phyloP scores from a whole-genome alignment of 1,140 invertebrate species.

The Orchestia grillus region DNA sequence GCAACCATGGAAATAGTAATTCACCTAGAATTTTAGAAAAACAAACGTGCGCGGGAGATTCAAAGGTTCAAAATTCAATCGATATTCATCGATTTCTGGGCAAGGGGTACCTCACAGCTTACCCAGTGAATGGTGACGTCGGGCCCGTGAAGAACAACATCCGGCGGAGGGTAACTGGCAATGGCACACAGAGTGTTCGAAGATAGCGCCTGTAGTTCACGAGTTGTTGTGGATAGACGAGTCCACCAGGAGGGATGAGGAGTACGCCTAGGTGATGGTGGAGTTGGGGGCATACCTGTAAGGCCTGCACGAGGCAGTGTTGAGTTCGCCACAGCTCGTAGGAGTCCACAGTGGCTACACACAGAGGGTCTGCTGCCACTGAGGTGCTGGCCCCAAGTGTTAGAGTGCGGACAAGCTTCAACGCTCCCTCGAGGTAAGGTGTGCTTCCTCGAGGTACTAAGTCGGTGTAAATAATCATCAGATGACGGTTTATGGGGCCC shows the following conservation, averaged over 20 bases:
- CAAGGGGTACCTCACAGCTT: neutral
- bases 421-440: neutral
- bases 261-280: slow-evolving; percentile 1
- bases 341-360: neutral
- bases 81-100: neutral
- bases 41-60: neutral
- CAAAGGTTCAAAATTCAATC: slow-evolving; percentile 6
- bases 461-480: slow-evolving; percentile 1
- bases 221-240: neutral
- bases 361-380: neutral
- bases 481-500: neutral
- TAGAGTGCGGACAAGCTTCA: slow-evolving; percentile 8
- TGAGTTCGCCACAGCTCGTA: neutral
- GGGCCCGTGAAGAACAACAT: slow-evolving; percentile 40
- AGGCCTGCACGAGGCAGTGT: slow-evolving; percentile 21
- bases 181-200: slow-evolving; percentile 18
- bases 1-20: neutral
- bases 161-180: slow-evolving; percentile 40
- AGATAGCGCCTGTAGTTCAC: slow-evolving; percentile 18
- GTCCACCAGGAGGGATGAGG: slow-evolving; percentile 16
- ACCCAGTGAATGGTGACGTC: slow-evolving; percentile 53
- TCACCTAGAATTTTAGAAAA: neutral
- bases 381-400: slow-evolving; percentile 3
- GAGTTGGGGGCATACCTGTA: slow-evolving; percentile 24
- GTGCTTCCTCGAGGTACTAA: neutral